Conservation (phyloP, 1,140 invertebrate species). For the Marisa cornuarietis region DNA sequence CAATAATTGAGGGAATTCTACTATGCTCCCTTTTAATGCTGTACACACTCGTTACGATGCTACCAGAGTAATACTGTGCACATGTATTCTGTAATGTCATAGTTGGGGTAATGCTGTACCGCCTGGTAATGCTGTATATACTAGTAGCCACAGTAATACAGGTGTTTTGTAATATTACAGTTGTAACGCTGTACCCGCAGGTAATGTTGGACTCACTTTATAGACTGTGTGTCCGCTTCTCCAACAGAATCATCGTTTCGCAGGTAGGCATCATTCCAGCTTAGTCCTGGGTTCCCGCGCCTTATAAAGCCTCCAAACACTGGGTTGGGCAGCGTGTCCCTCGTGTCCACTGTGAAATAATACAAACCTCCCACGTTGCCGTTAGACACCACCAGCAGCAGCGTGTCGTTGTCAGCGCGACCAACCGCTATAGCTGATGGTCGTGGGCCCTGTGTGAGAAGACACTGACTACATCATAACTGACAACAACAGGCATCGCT, state of each 20-base stretch:
- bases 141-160: no score
- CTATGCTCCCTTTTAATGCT: no score
- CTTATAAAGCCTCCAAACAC: constrained; percentile 11
- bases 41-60: no score
- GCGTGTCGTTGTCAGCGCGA: background rate
- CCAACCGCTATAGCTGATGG: constrained; percentile 21
- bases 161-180: no score
- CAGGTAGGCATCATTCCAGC: constrained; percentile 19
- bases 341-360: constrained; percentile 12
- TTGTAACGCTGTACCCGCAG: background rate
- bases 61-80: no score
- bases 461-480: no score
- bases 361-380: constrained; percentile 25
- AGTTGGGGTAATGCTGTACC: no score
- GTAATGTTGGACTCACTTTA: constrained; percentile 14
- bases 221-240: constrained; percentile 6
- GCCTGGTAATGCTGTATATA: no score
- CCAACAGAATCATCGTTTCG: constrained; percentile 17
- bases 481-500: no score
- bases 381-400: constrained; percentile 24
- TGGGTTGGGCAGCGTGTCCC: background rate
- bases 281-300: constrained; percentile 11
- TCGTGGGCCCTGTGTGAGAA: constrained; percentile 15
- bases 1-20: no score
- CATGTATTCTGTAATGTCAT: no score